Evolutionary conservation across 37 sponge, comb jelly and placozoan genomes (phyloP), one percentile per base, ranked within the genome.

Genomic region (Eunapius fragilis): DNA sequence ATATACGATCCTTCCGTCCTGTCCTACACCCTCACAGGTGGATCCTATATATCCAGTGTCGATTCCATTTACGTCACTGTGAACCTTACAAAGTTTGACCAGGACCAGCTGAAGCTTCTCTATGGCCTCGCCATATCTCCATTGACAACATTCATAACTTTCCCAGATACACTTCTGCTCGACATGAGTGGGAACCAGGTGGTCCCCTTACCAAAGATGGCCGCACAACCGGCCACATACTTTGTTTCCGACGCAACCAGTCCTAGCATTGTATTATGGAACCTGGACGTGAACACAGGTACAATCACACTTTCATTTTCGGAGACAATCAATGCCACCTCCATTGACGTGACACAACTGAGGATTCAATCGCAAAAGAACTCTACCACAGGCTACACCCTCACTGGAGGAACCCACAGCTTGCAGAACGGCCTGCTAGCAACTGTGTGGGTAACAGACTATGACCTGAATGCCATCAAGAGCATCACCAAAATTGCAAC

Each of bases 391-490:
- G 94, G 94, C 2, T 50, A 88, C 75, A 91, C 82, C 24, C 85
- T 92, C 75, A 93, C 84, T 78, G 93, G 91, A 48, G 97, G 97
- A 2, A 80, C 28, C 28, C 75, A 71, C 72, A 86, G 87, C 24
- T 36, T 72, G 45, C 89, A 84, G 25, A 86, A 90, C 79, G 86
- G 78, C 4, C 74, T 89, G 9, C 31, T 71, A 3, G 88, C 93
- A 19, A 25, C 68, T 4, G 80, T 95, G 7, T 83, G 83, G 75
- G 80, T 94, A 68, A 88, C 95, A 23, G 92, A 86, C 47, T 77
- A 58, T 30, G 97, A 97, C 68, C 34, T 92, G 41, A 91, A 97
- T 87, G 97, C 94, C 79, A 88, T 97, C 32, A 97, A 97, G 70
- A 82, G 97, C 26, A 87, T 97, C 35, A 90, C 89, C 48, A 87